phyloP scores from a whole-genome alignment of 2,797 vertebrate genomes.

The Capromys pilorides region DNA sequence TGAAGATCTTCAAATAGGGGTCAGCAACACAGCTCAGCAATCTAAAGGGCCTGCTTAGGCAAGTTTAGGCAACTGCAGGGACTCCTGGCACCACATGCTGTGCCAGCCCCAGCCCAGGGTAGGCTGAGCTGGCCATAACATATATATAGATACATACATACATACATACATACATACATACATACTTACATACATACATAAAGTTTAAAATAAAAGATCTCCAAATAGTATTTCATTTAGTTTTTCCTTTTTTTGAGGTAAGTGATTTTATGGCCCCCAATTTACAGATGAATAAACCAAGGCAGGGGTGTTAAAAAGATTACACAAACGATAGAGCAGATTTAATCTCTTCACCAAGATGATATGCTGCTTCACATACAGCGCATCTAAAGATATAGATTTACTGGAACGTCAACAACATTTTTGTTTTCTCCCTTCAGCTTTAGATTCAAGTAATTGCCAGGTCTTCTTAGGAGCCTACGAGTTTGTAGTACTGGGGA shows the following conservation, averaged over 20 bases:
- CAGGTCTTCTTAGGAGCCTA: constrained; percentile 31
- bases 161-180: too few relatives aligned
- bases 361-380: background rate
- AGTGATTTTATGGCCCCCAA: background rate
- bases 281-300: constrained; percentile 30
- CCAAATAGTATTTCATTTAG: background rate
- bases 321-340: background rate
- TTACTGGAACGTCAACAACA: background rate
- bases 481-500: background rate
- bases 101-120: too few relatives aligned
- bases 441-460: background rate
- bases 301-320: background rate
- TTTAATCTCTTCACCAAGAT: background rate
- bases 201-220: background rate
- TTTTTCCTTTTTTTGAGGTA: background rate
- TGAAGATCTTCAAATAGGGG: background rate
- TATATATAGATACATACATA: too few relatives aligned
- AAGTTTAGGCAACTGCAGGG: too few relatives aligned
- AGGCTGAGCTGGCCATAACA: too few relatives aligned
- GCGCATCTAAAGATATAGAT: background rate
- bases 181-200: too few relatives aligned
- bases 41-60: too few relatives aligned
- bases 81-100: too few relatives aligned
- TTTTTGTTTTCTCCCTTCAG: constrained; percentile 14
- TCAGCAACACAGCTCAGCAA: too few relatives aligned